phyloP scores from a whole-genome alignment of 1,140 invertebrate genomes.

The Lucilia sericata region DNA sequence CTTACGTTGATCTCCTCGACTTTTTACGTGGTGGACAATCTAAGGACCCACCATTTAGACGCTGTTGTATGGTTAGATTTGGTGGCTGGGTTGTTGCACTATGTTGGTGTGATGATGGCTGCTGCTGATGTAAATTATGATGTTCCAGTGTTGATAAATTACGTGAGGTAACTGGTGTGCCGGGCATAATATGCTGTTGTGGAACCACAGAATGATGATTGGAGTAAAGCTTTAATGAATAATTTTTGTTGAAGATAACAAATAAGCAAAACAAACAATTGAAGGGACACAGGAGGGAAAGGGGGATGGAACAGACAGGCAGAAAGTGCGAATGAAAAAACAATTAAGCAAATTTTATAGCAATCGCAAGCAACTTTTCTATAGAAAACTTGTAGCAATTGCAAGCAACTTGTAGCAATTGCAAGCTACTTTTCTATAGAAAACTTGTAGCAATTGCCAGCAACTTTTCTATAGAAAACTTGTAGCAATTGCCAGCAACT shows the following conservation, averaged over 20 bases:
- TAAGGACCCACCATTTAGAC: conserved; percentile 57
- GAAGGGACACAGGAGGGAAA: too few species aligned
- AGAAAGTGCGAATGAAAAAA: too few species aligned
- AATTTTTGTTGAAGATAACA: conserved; percentile 11
- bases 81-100: background rate
- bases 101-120: background rate
- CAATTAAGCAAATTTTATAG: too few species aligned
- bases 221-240: conserved; percentile 55
- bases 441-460: too few species aligned
- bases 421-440: too few species aligned
- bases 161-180: conserved; percentile 52
- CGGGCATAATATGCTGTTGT: conserved; percentile 45
- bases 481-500: too few species aligned
- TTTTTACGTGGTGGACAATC: conserved; percentile 70
- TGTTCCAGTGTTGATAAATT: conserved; percentile 47
- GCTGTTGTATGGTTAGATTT: conserved; percentile 45
- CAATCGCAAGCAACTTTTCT: too few species aligned
- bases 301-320: too few species aligned
- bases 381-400: too few species aligned
- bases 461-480: too few species aligned
- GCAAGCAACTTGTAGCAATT: too few species aligned
- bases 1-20: conserved; percentile 67
- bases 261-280: background rate
- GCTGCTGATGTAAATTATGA: conserved; percentile 51
- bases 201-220: conserved; percentile 52